A percentile compares a stretch with the other conserved stretches of the same genome.
phyloP scores from a whole-genome alignment of 2,797 vertebrate genomes.

The Myotis planiceps region DNA sequence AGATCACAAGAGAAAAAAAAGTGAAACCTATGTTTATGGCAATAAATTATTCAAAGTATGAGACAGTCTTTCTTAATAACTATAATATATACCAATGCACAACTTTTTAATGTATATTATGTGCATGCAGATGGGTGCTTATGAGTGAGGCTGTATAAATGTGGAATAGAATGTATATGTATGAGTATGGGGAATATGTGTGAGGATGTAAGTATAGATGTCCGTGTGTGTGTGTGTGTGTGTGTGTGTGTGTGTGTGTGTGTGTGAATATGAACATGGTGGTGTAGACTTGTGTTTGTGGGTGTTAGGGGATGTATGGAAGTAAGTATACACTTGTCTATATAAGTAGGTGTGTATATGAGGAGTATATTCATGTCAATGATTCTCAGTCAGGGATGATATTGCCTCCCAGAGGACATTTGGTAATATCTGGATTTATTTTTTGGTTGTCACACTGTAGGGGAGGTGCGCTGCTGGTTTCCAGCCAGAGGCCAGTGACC shows the following conservation, averaged over 20 bases:
- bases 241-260: neutral
- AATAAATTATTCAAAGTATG: neutral
- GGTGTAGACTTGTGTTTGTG: neutral
- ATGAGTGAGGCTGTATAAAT: neutral
- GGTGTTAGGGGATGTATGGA: neutral
- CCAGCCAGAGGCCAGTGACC: neutral
- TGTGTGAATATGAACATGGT: neutral
- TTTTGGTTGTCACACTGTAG: neutral
- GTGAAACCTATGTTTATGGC: neutral
- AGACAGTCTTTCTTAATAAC: neutral
- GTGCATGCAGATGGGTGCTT: neutral
- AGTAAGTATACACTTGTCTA: neutral
- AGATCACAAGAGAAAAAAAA: neutral
- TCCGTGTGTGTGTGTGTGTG: fast-evolving
- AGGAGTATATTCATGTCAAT: neutral
- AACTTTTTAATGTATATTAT: neutral
- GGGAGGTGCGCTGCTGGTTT: neutral
- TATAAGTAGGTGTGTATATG: neutral
- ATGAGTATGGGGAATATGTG: neutral
- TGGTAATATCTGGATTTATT: neutral
- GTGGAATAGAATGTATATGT: neutral
- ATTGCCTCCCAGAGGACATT: neutral
- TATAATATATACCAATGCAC: neutral
- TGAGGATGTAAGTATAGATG: fast-evolving
- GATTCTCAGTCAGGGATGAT: neutral